Evolutionary conservation across 2,888 invertebrate genomes (phyloP).

Genomic region (Galerucella pusilla): DNA sequence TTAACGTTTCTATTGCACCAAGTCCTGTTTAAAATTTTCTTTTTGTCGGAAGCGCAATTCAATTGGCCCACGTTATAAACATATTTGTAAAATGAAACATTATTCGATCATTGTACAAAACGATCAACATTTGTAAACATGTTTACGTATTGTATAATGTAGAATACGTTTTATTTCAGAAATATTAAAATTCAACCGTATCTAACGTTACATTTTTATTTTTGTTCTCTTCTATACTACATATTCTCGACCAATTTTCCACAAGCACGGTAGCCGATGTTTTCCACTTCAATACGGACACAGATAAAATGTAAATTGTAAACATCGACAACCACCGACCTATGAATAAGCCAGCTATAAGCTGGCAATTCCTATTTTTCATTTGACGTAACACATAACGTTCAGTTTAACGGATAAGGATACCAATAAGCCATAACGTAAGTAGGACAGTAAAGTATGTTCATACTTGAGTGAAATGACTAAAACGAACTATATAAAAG

Average conservation of each 20-base stretch:
- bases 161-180: not conserved
- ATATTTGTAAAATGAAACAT: too few relatives aligned
- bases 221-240: not conserved
- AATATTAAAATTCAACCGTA: not conserved
- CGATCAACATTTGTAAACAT: not conserved
- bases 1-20: too few relatives aligned
- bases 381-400: conserved; percentile 6
- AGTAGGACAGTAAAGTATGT: not conserved
- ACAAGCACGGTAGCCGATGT: conserved; percentile 1
- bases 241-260: conserved; percentile 6
- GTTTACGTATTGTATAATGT: not conserved
- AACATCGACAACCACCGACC: conserved; percentile 3
- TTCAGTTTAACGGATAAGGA: conserved; percentile 3
- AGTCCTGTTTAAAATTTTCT: too few relatives aligned
- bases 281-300: conserved; percentile 3
- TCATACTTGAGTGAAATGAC: too few relatives aligned
- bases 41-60: too few relatives aligned
- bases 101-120: too few relatives aligned
- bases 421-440: not conserved
- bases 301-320: conserved; percentile 10
- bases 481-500: not conserved
- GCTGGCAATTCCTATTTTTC: conserved; percentile 7
- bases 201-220: not conserved
- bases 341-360: conserved; percentile 9
- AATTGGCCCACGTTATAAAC: too few relatives aligned